Base-by-base conservation (phyloP, 2,797 vertebrate species). In the Coregonus sp. region DNA sequence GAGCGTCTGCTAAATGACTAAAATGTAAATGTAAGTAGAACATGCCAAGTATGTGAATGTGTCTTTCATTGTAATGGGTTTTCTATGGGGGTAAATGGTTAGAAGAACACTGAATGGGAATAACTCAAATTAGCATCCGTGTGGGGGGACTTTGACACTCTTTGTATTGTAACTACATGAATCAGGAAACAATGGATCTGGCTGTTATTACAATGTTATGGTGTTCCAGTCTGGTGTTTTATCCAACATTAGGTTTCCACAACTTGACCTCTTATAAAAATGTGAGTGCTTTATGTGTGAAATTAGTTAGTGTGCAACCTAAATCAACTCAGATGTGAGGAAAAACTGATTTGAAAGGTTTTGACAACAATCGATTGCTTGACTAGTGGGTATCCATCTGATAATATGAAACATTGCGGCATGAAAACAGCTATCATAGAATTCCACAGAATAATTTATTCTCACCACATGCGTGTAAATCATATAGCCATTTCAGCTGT, bases 401-500 rank as follows among this genome's bases (percentile, higher is more conserved):
- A 59, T 59, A 59, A 73, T 70, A 80, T 75, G 29, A 12, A 4
- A 14, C 15, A 56, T 77, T 51, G 51, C 56, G 15, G 70, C 61
- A 20, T 70, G 15, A 25, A 77, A 77, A n/a, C 54, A 37, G 54
- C 50, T 5, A 67, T 73, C 51, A 35, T 20, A 40, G 37, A 29
- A 72, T 72, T 72, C 70, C 68, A 70, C 50, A 59, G 31, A n/a
- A 15, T 72, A 63, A 40, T 76, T 76, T 76, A 35, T 14, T 18
- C 59, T 31, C 65, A 37, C 25, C 52, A 25, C 63, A 54, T 47
- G 72, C 1, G 5, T 80, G 74, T 37, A 85, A 82, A 84, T 82
- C 77, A 71, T 66, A 4, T 63, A 72, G 7, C 50, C 80, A 73
- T 86, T 86, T 86, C 35, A 69, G 76, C 85, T 12, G 12, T 4